A percentile compares a stretch with the other conserved stretches of the same genome.
Evolutionary conservation across 2,888 invertebrate genomes (phyloP).

Genomic region (Anoplius nigerrimus): DNA sequence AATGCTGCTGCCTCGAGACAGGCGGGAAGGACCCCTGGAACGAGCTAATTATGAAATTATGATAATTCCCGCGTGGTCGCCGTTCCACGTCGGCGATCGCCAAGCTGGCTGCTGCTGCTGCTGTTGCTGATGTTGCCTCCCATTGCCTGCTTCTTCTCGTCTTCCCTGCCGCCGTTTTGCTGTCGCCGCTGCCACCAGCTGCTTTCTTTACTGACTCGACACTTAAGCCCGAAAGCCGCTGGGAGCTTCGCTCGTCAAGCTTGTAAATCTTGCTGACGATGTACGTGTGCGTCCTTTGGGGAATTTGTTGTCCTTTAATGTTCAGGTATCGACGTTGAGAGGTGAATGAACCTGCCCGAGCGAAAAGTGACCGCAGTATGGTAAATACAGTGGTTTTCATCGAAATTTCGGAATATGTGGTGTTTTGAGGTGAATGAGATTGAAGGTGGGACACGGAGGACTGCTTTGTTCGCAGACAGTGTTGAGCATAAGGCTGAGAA

Average conservation of each 20-base stretch:
- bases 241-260: too few relatives aligned
- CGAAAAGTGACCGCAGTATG: too few relatives aligned
- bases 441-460: not conserved
- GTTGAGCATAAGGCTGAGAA: slow-evolving; percentile 25
- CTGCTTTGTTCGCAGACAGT: slow-evolving; percentile 44
- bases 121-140: slow-evolving; percentile 28
- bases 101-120: slow-evolving; percentile 29
- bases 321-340: too few relatives aligned
- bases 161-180: slow-evolving; percentile 5
- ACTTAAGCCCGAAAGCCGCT: not conserved
- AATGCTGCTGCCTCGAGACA: slow-evolving; percentile 55
- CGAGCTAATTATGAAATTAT: slow-evolving; percentile 73
- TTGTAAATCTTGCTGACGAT: too few relatives aligned
- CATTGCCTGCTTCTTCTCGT: not conserved
- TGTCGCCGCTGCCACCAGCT: slow-evolving; percentile 3
- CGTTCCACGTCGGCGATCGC: slow-evolving; percentile 49
- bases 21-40: slow-evolving; percentile 64
- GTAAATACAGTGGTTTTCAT: too few relatives aligned
- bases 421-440: too few relatives aligned
- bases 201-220: slow-evolving; percentile 4
- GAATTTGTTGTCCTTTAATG: too few relatives aligned
- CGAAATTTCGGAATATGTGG: too few relatives aligned
- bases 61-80: slow-evolving; percentile 63
- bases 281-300: too few relatives aligned
- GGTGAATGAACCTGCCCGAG: too few relatives aligned